Percentiles rank a stretch among this genome's conserved stretches.
phyloP scores from a whole-genome alignment of 2,797 vertebrate species.

The Euphonia xanthogaster region DNA sequence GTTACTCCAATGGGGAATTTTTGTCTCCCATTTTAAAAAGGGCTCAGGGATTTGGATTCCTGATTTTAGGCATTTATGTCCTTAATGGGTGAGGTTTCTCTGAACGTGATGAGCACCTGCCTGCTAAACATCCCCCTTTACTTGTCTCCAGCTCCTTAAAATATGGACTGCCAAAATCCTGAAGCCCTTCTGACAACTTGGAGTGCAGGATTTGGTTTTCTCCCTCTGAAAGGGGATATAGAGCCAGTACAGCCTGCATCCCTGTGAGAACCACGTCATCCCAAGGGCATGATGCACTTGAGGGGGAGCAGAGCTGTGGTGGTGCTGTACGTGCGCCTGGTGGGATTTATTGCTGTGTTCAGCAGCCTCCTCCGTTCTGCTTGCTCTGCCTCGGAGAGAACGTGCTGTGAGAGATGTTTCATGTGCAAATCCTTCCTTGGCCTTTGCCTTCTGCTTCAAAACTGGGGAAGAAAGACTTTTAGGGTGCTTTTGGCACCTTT shows the following conservation, averaged over 20 bases:
- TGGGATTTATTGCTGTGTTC: slow-evolving; percentile 48
- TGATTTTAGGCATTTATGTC: neutral
- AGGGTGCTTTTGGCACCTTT: neutral
- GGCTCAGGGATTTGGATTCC: neutral
- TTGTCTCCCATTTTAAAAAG: neutral
- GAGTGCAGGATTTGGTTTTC: neutral
- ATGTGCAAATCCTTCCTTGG: slow-evolving; percentile 9
- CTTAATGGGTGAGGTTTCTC: neutral
- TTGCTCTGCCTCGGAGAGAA: neutral
- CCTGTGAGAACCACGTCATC: neutral
- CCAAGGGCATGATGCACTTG: neutral
- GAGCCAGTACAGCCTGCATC: neutral
- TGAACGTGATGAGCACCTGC: neutral
- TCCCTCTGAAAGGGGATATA: neutral
- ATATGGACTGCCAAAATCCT: neutral
- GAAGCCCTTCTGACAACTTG: neutral
- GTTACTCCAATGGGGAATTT: neutral
- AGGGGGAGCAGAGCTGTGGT: neutral
- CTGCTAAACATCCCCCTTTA: neutral
- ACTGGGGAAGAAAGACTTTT: neutral
- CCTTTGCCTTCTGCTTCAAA: neutral
- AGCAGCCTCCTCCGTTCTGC: neutral
- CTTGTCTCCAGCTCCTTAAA: neutral
- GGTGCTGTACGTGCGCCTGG: neutral
- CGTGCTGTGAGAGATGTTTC: slow-evolving; percentile 2